phyloP scores from a whole-genome alignment of 1,140 invertebrate species.

The Andrena cerasifolii region DNA sequence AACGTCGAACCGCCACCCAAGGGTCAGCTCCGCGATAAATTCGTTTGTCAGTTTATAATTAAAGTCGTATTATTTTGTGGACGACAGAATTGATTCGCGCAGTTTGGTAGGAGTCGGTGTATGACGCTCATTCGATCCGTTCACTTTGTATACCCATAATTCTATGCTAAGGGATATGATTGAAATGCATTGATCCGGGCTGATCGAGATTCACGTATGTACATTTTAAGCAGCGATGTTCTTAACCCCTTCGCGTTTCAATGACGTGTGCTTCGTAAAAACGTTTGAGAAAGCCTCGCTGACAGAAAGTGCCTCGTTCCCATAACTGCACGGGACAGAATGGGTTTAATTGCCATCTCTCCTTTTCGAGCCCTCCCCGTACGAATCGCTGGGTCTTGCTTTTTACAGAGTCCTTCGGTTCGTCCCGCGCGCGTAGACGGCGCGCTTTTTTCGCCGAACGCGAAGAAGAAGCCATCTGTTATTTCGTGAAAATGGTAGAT shows the following conservation, averaged over 20 bases:
- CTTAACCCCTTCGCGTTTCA: conserved; percentile 33
- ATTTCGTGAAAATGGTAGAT: conserved; percentile 10
- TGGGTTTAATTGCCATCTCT: conserved; percentile 51
- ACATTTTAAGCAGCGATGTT: conserved; percentile 34
- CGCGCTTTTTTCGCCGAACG: not conserved
- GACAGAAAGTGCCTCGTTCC: conserved; percentile 38
- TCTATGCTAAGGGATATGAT: conserved; percentile 22
- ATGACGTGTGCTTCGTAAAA: conserved; percentile 32
- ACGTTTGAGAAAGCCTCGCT: conserved; percentile 41
- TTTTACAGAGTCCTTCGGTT: conserved; percentile 27
- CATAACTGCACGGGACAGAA: conserved; percentile 35
- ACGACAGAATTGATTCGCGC: too few relatives aligned
- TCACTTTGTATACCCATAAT: not conserved
- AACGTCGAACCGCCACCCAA: too few relatives aligned
- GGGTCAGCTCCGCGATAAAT: too few relatives aligned
- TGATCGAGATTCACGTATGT: conserved; percentile 36
- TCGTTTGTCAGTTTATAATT: too few relatives aligned
- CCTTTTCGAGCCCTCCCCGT: conserved; percentile 29
- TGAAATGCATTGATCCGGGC: conserved; percentile 30
- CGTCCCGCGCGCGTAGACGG: conserved; percentile 16
- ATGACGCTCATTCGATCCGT: not conserved
- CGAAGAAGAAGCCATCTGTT: not conserved
- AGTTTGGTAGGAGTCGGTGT: not conserved
- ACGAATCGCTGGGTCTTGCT: conserved; percentile 30
- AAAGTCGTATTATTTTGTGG: too few relatives aligned